Evolutionary conservation across 2,113 vertebrate genomes (phyloP), one percentile per base, ranked within the genome.

Genomic region (Pseudolaguvia tuberculata): DNA sequence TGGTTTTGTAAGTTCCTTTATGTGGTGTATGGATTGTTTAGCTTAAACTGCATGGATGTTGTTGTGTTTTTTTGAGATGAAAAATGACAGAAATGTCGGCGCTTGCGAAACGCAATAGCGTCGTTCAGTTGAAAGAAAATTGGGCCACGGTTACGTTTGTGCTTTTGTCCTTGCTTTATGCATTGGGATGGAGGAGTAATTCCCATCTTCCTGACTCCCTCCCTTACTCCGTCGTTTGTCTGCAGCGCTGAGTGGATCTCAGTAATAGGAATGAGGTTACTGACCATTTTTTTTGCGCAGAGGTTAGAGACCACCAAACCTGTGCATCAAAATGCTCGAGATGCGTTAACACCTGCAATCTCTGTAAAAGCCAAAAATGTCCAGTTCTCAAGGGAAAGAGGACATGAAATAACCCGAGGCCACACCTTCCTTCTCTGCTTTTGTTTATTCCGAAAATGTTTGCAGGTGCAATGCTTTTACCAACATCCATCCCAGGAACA

Each of bases 221-320:
- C 39, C 31, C 52, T 29, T 52, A 13, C 35, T 20, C 59, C 2
- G 11, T 61, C 53, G 15, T 66, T 51, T 25, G 56, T 58, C 66
- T 61, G 67, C 61, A 62, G 59, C 59, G 31, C 57, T 78, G 66
- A 78, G 75, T 77, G 76, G 71, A 78, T 75, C 79, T 74, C 77
- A 72, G 79, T 51, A 42, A 71, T 48, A 59, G 67, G 72, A 81
- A 78, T 73, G 72, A 67, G 72, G 72, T 68, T 78, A 81, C 78
- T 78, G 76, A 70, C 72, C 66, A 68, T 58, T 65, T 71, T 74
- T 51, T 71, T 74, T 51, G 70, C 50, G 14, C 39, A 67, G 61
- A 71, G 25, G 59, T 71, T 77, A 80, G 65, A 77, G 79, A 71
- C 76, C 27, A 42, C 61, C 67, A 31, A 62, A 78, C 62, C 76